phyloP scores from a whole-genome alignment of 2,888 invertebrate species.

The Parelbella ahira region DNA sequence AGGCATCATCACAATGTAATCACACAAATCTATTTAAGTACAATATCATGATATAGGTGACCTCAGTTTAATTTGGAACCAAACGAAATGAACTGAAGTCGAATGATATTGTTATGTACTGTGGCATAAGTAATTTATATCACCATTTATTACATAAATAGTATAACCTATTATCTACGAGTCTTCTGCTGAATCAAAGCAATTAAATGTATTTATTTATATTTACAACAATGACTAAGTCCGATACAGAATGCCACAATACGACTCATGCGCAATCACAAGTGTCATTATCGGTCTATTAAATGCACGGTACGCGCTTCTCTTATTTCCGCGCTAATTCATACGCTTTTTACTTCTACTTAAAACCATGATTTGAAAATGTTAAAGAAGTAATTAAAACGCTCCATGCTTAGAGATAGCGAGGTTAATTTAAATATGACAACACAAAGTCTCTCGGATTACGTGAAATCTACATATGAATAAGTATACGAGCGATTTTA shows the following conservation, averaged over 20 bases:
- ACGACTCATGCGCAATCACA: slow-evolving; percentile 9
- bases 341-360: slow-evolving; percentile 12
- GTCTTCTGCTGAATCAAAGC: too few relatives aligned
- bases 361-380: slow-evolving; percentile 4
- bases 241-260: slow-evolving; percentile 14
- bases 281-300: slow-evolving; percentile 18
- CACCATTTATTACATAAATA: too few relatives aligned
- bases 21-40: too few relatives aligned
- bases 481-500: not conserved
- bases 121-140: too few relatives aligned
- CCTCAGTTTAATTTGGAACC: too few relatives aligned
- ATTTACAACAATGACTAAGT: too few relatives aligned
- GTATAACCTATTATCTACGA: too few relatives aligned
- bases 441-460: slow-evolving; percentile 9
- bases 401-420: slow-evolving; percentile 6
- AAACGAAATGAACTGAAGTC: too few relatives aligned
- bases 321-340: slow-evolving; percentile 22
- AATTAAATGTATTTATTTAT: too few relatives aligned
- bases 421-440: slow-evolving; percentile 17
- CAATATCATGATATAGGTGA: too few relatives aligned
- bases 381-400: slow-evolving; percentile 14
- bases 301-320: slow-evolving; percentile 10
- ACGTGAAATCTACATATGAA: slow-evolving; percentile 12
- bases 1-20: too few relatives aligned
- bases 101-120: too few relatives aligned